These are phyloP conservation scores for Idaea aversata DNA, from an alignment of 2,888 invertebrate genomes.

Conservation along the genomic window DNA sequence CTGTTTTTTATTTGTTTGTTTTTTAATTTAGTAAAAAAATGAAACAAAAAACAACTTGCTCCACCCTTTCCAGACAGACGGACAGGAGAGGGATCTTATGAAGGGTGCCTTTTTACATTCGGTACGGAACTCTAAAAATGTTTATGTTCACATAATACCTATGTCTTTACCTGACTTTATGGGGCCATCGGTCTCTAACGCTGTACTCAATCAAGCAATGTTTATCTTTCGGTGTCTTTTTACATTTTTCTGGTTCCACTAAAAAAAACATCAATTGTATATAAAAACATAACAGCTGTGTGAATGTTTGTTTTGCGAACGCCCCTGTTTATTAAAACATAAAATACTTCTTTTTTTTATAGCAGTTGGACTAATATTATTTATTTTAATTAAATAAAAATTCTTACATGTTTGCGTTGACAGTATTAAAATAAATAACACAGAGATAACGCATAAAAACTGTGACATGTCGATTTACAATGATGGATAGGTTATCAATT, in stretches of 20 bases:
- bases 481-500: conserved; percentile 19
- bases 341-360: no score
- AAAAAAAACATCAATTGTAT: conserved; percentile 6
- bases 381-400: background rate
- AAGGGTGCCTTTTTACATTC: no score
- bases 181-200: conserved; percentile 44
- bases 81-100: no score
- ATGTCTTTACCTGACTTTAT: conserved; percentile 43
- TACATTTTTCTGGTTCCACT: conserved; percentile 40
- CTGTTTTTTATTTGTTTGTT: no score
- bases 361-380: no score
- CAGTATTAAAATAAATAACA: conserved; percentile 10
- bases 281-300: no score
- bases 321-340: no score
- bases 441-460: conserved; percentile 13
- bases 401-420: conserved; percentile 19
- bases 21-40: no score
- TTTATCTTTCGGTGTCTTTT: conserved; percentile 37
- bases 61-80: no score
- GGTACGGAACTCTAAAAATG: no score
- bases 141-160: background rate
- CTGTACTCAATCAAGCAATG: conserved; percentile 49
- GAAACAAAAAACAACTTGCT: no score
- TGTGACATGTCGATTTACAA: conserved; percentile 15
- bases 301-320: no score